Base-by-base conservation (phyloP, 2,113 vertebrate genomes). In the Aplodontia rufa region DNA sequence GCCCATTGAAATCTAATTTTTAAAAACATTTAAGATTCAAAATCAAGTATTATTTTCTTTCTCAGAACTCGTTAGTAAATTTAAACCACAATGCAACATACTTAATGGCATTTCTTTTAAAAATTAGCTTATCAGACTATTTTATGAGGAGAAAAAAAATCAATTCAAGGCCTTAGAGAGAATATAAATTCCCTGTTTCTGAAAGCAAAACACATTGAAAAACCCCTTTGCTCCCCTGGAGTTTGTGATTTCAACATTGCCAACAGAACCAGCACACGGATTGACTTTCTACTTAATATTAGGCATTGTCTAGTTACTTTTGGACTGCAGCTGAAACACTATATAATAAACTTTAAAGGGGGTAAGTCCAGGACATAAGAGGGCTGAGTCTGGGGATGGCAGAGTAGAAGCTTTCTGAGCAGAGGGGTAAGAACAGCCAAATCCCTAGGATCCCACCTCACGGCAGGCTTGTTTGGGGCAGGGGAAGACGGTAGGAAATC, bases 41-140 rank as follows among this genome's bases (percentile, higher is more conserved):
- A 98, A 96, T 68, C 92, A 97, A 97, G 40, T 94, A 94, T 93
- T 80, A 93, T 72, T 95, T 95, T 95, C 35, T 80, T 55, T 75
- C 92, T 60, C 95, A 95, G 90, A 97, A 96, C 97, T 20, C 0
- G 74, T 88, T 97, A 81, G 49, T 90, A 95, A 93, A 85, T 98
- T 98, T 94, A 97, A 97, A 87, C 96, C 97, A 75, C 97, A 91
- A 91, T 69, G 51, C 81, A 30, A 98, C 97, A 12, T 95, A 93
- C 81, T 3, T 93, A 92, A 97, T 71, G 95, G 97, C 92, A 32
- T 60, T 95, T 96, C 86, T 95, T 97, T 96, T 71, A 78, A 96
- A 97, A 97, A 98, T 97, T 91, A 96, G 94, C 95, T 97, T 97
- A 94, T 81, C 96, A 85, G 93, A 97, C 96, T 97, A 22, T 80